Percentiles rank a stretch among this genome's conserved stretches.
phyloP scores from a whole-genome alignment of 2,113 vertebrate species.

The Progne subis region DNA sequence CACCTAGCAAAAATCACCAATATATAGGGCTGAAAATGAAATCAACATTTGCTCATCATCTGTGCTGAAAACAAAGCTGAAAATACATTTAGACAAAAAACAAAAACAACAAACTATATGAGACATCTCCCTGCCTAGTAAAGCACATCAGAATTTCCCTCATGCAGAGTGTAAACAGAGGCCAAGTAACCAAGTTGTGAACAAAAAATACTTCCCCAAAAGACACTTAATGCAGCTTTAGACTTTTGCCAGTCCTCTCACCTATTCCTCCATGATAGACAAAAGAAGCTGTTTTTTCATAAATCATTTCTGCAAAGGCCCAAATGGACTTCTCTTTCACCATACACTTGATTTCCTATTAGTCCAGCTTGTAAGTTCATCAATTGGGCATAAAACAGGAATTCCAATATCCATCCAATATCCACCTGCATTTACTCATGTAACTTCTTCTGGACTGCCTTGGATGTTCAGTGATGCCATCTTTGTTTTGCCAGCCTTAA shows the following conservation, averaged over 20 bases:
- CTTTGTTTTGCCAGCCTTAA: not conserved
- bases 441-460: not conserved
- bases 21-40: not conserved
- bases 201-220: not conserved
- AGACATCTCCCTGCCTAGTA: not conserved
- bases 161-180: not conserved
- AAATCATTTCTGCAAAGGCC: not conserved
- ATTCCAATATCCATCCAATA: not conserved
- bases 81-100: not conserved
- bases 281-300: not conserved
- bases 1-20: not conserved
- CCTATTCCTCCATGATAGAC: not conserved
- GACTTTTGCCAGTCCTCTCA: not conserved
- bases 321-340: not conserved
- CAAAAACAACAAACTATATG: not conserved
- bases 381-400: not conserved
- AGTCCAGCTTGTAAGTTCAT: not conserved
- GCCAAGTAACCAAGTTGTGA: not conserved
- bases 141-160: not conserved
- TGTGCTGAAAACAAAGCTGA: not conserved
- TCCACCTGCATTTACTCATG: not conserved
- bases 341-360: not conserved
- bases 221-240: not conserved
- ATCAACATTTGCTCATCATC: not conserved
- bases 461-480: not conserved